Conservation (phyloP, 2,797 vertebrate genomes). For the Gobio occitaniae region DNA sequence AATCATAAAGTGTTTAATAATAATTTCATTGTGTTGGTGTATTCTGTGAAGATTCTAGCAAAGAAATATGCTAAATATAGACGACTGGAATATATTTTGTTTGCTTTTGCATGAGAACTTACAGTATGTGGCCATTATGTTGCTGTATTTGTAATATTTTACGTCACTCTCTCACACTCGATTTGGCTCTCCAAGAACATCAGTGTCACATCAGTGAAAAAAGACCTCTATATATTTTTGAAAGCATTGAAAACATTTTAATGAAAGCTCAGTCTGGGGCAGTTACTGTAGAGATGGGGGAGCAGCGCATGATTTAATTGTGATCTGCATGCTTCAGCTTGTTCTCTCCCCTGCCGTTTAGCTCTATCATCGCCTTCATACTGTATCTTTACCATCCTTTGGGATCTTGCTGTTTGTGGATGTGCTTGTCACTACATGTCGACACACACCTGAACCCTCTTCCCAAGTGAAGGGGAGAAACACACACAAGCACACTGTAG, state of each 20-base stretch:
- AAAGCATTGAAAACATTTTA: conserved; percentile 1
- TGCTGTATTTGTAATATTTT: background rate
- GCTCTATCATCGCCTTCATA: conserved; percentile 50
- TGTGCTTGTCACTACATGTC: conserved; percentile 77
- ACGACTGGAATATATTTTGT: background rate
- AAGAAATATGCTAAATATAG: background rate
- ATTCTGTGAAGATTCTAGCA: background rate
- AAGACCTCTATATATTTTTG: background rate
- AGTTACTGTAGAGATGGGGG: background rate
- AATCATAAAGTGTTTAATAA: background rate
- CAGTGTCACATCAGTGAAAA: background rate
- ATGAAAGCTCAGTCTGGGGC: background rate
- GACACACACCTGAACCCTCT: conserved; percentile 69
- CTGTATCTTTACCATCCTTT: conserved; percentile 67
- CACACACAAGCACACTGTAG: background rate
- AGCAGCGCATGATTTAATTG: conserved; percentile 67
- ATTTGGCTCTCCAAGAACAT: background rate
- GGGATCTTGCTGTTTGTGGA: conserved; percentile 68
- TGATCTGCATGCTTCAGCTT: conserved; percentile 67
- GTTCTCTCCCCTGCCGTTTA: conserved; percentile 44
- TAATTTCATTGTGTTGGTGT: background rate
- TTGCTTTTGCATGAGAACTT: background rate
- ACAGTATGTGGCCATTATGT: background rate
- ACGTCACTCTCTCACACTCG: background rate
- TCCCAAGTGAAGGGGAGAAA: conserved; percentile 17